phyloP scores from a whole-genome alignment of 2,888 invertebrate species.

The Amblyteles armatorius region DNA sequence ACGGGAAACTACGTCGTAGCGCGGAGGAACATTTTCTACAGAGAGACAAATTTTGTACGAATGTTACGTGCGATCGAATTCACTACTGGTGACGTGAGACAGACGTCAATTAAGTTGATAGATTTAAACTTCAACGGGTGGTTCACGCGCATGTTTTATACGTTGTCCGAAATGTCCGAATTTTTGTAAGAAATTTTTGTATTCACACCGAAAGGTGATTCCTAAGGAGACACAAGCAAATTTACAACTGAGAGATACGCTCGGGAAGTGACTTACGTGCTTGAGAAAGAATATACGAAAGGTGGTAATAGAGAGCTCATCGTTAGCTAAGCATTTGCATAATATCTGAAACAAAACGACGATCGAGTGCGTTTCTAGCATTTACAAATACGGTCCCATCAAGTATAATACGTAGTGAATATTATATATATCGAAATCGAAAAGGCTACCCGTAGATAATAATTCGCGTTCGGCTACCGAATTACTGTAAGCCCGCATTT shows the following conservation, averaged over 20 bases:
- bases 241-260: constrained; percentile 27
- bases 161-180: constrained; percentile 40
- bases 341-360: constrained; percentile 28
- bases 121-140: constrained; percentile 48
- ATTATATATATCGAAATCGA: constrained; percentile 42
- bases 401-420: constrained; percentile 37
- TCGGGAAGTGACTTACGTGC: constrained; percentile 23
- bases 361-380: constrained; percentile 54
- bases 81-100: constrained; percentile 7
- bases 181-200: constrained; percentile 56
- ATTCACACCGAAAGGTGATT: constrained; percentile 29
- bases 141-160: constrained; percentile 39
- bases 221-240: constrained; percentile 33
- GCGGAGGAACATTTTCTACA: neutral
- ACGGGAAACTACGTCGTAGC: constrained; percentile 1
- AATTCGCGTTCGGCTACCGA: constrained; percentile 49
- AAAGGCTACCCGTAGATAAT: constrained; percentile 43
- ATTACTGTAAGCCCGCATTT: constrained; percentile 38
- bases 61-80: constrained; percentile 15
- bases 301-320: neutral
- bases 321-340: constrained; percentile 38
- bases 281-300: constrained; percentile 9
- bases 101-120: constrained; percentile 39
- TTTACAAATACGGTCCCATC: constrained; percentile 46
- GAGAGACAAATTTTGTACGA: constrained; percentile 22